Evolutionary conservation across 2,888 invertebrate genomes (phyloP), one percentile per base, ranked within the genome.

Genomic region (Priocnemis perturbator): DNA sequence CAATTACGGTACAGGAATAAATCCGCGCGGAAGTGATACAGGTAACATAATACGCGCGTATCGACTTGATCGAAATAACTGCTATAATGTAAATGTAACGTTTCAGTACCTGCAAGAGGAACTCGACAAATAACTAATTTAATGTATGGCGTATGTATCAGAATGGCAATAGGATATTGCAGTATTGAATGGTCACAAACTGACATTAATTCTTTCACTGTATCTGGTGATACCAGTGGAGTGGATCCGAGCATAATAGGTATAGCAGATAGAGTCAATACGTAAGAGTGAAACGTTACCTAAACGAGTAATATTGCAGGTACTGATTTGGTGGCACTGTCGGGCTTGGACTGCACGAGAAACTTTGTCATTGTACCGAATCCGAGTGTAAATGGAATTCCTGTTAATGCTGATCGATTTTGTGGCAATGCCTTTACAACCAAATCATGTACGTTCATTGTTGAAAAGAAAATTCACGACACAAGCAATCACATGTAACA

Each of bases 291-390:
- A 59, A n/a, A 21, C 4, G 37, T 53, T 26, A 48, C 37, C 14
- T 37, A 37, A 37, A 19, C 14, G 1, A 37, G 11, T 37, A 1
- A 15, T 45, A 44, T 45, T 67, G 45, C 60, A 86, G 89, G 93
- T 21, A 93, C 93, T 0, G 79, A 90, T 0, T 84, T 89, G 14
- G 91, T 90, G 1, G 91, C 92, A 0, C 89, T 92, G 17, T 92
- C 91, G 83, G 93, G 92, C 52, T 90, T 89, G 9, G 90, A 89
- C 0, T 96, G 96, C 82, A 91, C 90, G 56, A 93, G 93, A 0
- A 95, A 95, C 89, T 96, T 93, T 83, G 92, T 96, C 11, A 92
- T 95, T 3, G 93, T 96, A 78, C 94, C 95, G 2, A 92, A 93
- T 87, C 93, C 95, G 0, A 87, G 89, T 19, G 86, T 78, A 48